phyloP scores from a whole-genome alignment of 2,797 vertebrate species.

The Dromococcyx pavoninus region DNA sequence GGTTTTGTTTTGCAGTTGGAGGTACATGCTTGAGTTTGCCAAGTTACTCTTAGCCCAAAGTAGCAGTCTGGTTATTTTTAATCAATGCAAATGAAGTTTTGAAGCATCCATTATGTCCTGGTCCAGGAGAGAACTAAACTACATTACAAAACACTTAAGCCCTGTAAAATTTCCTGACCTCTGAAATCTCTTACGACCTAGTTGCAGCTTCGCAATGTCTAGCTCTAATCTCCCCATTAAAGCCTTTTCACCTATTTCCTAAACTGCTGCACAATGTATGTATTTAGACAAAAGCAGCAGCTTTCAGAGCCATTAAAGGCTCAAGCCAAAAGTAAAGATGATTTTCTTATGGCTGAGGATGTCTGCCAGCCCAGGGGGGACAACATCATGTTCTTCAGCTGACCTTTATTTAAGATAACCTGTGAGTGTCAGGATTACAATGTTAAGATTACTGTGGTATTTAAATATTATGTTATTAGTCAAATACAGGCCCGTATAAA shows the following conservation, averaged over 20 bases:
- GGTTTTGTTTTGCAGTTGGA: conserved; percentile 43
- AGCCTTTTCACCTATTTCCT: conserved; percentile 71
- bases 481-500: conserved; percentile 40
- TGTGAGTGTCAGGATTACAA: conserved; percentile 47
- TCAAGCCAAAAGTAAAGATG: conserved; percentile 75
- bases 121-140: conserved; percentile 62
- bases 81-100: conserved; percentile 73
- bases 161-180: conserved; percentile 74
- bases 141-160: conserved; percentile 79
- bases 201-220: conserved; percentile 47
- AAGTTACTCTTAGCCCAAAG: conserved; percentile 35
- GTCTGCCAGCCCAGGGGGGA: conserved; percentile 43
- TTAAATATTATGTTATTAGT: conserved; percentile 67
- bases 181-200: conserved; percentile 77
- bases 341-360: conserved; percentile 71
- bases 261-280: conserved; percentile 50
- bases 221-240: conserved; percentile 82
- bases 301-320: conserved; percentile 81
- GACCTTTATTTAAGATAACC: conserved; percentile 62
- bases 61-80: conserved; percentile 69
- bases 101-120: conserved; percentile 64
- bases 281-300: conserved; percentile 76
- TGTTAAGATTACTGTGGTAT: conserved; percentile 60
- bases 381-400: conserved; percentile 29
- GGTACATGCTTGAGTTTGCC: conserved; percentile 59